These are phyloP conservation scores for Alexandromys fortis DNA, from an alignment of 2,113 vertebrate species.

Conservation along the genomic window DNA sequence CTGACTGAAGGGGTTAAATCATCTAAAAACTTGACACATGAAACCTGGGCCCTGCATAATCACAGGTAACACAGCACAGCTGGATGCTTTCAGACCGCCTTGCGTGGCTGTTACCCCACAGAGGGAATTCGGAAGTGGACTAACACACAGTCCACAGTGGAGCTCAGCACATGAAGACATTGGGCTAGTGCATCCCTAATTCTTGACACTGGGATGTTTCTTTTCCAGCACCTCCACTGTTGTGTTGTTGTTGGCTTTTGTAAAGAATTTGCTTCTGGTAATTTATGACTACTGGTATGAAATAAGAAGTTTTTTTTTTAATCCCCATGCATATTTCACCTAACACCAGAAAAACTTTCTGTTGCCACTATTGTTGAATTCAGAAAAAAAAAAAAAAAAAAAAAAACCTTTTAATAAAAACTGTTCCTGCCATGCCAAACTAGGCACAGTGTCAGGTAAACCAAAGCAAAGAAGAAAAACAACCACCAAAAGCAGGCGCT, in stretches of 20 bases:
- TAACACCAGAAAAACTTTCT: neutral
- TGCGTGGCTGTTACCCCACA: neutral
- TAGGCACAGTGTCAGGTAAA: neutral
- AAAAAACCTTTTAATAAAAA: neutral
- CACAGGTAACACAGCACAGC: neutral
- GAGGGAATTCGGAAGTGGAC: neutral
- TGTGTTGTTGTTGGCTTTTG: neutral
- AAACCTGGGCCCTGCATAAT: neutral
- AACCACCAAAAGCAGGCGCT: neutral
- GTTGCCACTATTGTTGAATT: neutral
- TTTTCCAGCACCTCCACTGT: neutral
- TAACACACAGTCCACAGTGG: neutral
- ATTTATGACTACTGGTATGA: neutral
- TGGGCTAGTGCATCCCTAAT: neutral
- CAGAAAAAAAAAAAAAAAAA: neutral
- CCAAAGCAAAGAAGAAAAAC: constrained; percentile 18
- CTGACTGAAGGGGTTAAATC: neutral
- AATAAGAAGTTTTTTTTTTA: neutral
- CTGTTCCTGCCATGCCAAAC: neutral
- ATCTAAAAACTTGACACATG: neutral
- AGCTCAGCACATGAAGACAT: neutral
- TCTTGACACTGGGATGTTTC: neutral
- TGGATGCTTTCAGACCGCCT: neutral
- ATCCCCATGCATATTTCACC: neutral
- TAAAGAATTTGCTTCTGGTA: neutral